phyloP scores from a whole-genome alignment of 35 echinoderm and acorn worm species.

The Hemicentrotus pulcherrimus region DNA sequence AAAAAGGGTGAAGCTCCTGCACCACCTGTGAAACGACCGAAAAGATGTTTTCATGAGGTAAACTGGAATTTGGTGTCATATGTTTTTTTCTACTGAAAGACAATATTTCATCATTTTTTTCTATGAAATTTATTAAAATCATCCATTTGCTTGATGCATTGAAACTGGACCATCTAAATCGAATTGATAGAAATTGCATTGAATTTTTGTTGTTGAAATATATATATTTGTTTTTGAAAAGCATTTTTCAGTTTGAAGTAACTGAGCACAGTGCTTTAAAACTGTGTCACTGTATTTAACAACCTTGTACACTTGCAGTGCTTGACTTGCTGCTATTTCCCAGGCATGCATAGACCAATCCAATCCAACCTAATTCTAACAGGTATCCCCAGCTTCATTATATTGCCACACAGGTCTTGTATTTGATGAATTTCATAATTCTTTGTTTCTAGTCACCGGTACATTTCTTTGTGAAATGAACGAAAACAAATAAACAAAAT shows the following conservation, averaged over 20 bases:
- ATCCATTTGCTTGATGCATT: neutral
- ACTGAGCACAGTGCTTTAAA: neutral
- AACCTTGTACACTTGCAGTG: too few relatives aligned
- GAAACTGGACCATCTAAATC: neutral
- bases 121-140: neutral
- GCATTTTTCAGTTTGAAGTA: neutral
- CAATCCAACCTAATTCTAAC: too few relatives aligned
- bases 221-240: too few relatives aligned
- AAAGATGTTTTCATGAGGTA: slow-evolving; percentile 28
- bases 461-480: neutral
- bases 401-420: too few relatives aligned
- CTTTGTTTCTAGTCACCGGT: too few relatives aligned
- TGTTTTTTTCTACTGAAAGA: neutral
- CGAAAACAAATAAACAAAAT: neutral
- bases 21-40: neutral
- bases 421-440: too few relatives aligned
- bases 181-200: too few relatives aligned
- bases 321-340: too few relatives aligned
- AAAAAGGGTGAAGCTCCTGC: neutral
- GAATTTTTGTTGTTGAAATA: too few relatives aligned
- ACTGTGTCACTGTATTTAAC: too few relatives aligned
- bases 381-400: too few relatives aligned
- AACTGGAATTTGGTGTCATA: neutral
- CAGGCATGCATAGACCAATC: too few relatives aligned
- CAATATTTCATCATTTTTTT: neutral